Percentiles rank a stretch among this genome's conserved stretches.
Evolutionary conservation across 1,140 invertebrate genomes (phyloP).

Genomic region (Amphibalanus amphitrite): DNA sequence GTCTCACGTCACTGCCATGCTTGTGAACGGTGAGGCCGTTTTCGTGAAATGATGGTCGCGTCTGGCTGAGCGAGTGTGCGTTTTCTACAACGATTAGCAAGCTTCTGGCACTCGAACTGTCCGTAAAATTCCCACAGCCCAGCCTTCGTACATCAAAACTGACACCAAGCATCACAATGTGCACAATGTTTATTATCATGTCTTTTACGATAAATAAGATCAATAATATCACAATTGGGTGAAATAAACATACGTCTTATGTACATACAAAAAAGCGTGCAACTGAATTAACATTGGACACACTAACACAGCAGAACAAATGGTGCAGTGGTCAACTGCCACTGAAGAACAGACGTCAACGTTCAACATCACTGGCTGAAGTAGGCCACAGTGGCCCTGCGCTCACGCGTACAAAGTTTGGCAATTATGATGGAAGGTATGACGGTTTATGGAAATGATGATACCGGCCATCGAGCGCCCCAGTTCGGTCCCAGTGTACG

Average conservation of each 20-base stretch:
- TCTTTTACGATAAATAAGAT: slow-evolving; percentile 1
- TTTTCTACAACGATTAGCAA: no score
- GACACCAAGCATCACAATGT: neutral
- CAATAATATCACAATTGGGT: slow-evolving; percentile 2
- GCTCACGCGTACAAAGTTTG: neutral
- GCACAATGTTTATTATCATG: neutral
- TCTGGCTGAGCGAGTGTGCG: no score
- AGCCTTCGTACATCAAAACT: no score
- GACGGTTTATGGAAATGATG: neutral
- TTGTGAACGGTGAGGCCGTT: no score
- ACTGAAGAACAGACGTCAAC: neutral
- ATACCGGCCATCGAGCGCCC: no score
- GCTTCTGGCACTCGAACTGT: no score
- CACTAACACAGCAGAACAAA: neutral
- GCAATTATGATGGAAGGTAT: neutral
- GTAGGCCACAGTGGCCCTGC: no score
- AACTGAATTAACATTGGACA: neutral
- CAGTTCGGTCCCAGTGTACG: no score
- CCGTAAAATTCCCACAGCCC: no score
- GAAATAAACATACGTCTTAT: neutral
- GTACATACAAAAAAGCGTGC: neutral
- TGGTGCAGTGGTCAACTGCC: neutral
- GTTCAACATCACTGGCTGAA: neutral
- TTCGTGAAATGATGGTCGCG: no score
- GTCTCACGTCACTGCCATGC: no score